Conservation (phyloP, 1,140 invertebrate species). For the Brachionus manjavacas region DNA sequence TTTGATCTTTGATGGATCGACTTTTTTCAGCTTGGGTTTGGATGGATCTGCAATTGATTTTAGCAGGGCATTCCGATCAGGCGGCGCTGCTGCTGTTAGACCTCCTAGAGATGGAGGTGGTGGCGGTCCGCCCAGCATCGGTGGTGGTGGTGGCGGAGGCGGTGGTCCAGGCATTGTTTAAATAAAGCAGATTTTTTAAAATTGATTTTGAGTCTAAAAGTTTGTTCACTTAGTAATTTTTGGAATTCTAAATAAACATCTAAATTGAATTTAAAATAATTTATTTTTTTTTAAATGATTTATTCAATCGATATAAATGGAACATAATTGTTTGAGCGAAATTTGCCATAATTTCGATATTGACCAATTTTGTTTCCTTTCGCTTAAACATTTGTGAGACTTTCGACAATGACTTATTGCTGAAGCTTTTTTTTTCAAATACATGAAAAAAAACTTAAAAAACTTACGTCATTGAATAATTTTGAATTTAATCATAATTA, state of each 20-base stretch:
- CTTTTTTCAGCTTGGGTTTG: slow-evolving; percentile 15
- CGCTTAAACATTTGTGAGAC: not conserved
- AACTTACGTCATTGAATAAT: not conserved
- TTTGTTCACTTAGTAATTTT: not conserved
- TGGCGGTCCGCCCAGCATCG: not conserved
- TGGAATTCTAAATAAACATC: not conserved
- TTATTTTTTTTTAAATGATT: not conserved
- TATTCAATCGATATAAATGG: not conserved
- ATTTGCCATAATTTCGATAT: not conserved
- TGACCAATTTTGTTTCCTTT: not conserved
- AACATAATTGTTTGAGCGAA: not conserved
- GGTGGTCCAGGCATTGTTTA: slow-evolving; percentile 20
- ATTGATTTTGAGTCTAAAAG: not conserved
- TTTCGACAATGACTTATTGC: not conserved
- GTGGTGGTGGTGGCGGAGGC: slow-evolving; percentile 13
- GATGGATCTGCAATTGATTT: slow-evolving; percentile 12
- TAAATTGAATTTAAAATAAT: not conserved
- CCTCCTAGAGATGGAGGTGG: not conserved
- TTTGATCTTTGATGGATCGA: not conserved
- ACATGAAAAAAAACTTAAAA: not conserved
- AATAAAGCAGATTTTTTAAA: not conserved
- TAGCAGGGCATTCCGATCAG: not conserved
- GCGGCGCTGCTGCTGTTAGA: not conserved
- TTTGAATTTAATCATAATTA: not conserved
- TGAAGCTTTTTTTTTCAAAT: not conserved